Evolutionary conservation across 2,888 invertebrate species (phyloP).

Genomic region (Agonopterix alstromeriana): DNA sequence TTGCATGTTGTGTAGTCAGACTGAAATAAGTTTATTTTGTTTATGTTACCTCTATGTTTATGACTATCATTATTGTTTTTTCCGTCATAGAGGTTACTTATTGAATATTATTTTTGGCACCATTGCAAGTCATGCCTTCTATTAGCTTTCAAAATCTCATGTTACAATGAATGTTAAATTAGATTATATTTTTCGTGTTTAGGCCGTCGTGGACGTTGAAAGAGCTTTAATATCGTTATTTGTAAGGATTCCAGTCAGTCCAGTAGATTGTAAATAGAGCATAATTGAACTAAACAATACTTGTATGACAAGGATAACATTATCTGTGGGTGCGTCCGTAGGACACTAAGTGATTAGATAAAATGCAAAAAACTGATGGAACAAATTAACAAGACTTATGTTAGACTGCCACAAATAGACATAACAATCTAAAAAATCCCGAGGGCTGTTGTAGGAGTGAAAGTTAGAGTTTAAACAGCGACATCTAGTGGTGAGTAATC

Average conservation of each 20-base stretch:
- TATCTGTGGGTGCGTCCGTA: constrained; percentile 28
- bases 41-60: constrained; percentile 60
- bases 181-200: constrained; percentile 16
- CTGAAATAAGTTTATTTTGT: constrained; percentile 67
- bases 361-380: constrained; percentile 12
- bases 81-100: constrained; percentile 35
- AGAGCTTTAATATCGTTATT: constrained; percentile 40
- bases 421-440: no score
- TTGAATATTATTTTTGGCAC: constrained; percentile 51
- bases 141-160: constrained; percentile 31
- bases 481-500: constrained; percentile 21
- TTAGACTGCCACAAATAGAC: constrained; percentile 45
- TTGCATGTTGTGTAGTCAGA: constrained; percentile 66
- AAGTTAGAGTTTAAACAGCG: constrained; percentile 18
- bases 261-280: not conserved
- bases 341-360: constrained; percentile 39
- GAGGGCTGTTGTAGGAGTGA: constrained; percentile 28
- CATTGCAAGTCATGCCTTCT: constrained; percentile 38
- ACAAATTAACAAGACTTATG: constrained; percentile 9
- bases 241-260: constrained; percentile 35
- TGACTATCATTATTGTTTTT: constrained; percentile 52
- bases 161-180: constrained; percentile 16
- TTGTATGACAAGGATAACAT: constrained; percentile 18
- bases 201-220: constrained; percentile 25
- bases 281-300: not conserved